Conservation (phyloP, 2,113 vertebrate genomes). For the Indicator indicator region DNA sequence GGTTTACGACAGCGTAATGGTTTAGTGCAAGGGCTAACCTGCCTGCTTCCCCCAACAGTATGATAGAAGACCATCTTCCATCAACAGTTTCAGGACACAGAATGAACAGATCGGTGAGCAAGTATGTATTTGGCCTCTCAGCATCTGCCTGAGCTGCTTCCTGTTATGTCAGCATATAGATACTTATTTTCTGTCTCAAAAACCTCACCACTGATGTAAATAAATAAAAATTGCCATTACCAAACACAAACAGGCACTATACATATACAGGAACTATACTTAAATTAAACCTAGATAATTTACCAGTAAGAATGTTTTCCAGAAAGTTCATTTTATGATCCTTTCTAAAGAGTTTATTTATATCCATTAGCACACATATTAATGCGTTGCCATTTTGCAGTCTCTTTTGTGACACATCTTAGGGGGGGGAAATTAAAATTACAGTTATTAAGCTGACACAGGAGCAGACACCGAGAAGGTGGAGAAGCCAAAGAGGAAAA, state of each 20-base stretch:
- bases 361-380: neutral
- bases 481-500: neutral
- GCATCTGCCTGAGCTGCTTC: slow-evolving; percentile 24
- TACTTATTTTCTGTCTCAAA: neutral
- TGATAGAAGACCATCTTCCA: neutral
- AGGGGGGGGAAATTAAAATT: neutral
- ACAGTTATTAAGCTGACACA: neutral
- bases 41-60: no score
- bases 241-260: neutral
- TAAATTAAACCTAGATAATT: neutral
- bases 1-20: neutral
- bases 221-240: neutral
- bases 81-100: neutral
- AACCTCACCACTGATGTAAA: neutral
- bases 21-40: no score
- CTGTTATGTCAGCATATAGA: neutral
- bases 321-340: neutral
- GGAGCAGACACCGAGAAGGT: neutral
- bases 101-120: neutral
- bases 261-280: neutral
- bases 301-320: neutral
- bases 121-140: neutral
- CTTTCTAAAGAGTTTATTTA: neutral
- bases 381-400: neutral
- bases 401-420: neutral